Base-by-base conservation (phyloP, 2,797 vertebrate species). In the Petrocephalus schoutedeni region DNA sequence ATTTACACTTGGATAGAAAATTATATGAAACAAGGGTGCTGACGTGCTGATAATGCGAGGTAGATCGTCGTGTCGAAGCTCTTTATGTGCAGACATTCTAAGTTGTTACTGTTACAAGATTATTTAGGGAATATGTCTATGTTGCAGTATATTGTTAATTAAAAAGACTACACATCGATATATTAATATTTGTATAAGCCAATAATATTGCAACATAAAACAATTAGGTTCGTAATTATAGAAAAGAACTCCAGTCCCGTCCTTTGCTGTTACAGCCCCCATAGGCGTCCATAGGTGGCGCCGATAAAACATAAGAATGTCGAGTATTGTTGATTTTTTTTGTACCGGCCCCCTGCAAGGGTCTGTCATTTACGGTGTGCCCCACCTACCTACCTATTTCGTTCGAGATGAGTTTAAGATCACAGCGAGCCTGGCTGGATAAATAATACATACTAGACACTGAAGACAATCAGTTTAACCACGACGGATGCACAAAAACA, bases 201-300 rank as follows among this genome's bases (percentile, higher is more conserved):
- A 49, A 77, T 16, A 77, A 77, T n/a, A 77, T 19, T 9, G 14
- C 36, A 49, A 51, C 36, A 23, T 54, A 57, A 74, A 32, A 16
- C 51, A 54, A 32, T 85, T 32, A 21, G 56, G 21, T 28, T 12
- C 5, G 6, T 57, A 54, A 53, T 85, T 85, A 85, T 21, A 45
- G n/a, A 28, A 32, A 14, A 3, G 6, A 19, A 54, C 9, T 21
- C 3, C 5, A 32, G 4, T 28, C 23, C 2, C 14, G 61, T 28
- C 1, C 4, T 77, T 36, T 32, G 16, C 0, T 19, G n/a, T 1
- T 91, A 91, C 89, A 85, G 56, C 86, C 57, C 88, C 82, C 28
- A 32, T 10, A n/a, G 71, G 61, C 87, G 89, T 92, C 93, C 91
- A 91, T 90, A 94, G 94, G 90, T 94, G 94, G 92, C 94, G 89